phyloP scores from a whole-genome alignment of 2,888 invertebrate genomes.

The Hypomecis punctinalis region DNA sequence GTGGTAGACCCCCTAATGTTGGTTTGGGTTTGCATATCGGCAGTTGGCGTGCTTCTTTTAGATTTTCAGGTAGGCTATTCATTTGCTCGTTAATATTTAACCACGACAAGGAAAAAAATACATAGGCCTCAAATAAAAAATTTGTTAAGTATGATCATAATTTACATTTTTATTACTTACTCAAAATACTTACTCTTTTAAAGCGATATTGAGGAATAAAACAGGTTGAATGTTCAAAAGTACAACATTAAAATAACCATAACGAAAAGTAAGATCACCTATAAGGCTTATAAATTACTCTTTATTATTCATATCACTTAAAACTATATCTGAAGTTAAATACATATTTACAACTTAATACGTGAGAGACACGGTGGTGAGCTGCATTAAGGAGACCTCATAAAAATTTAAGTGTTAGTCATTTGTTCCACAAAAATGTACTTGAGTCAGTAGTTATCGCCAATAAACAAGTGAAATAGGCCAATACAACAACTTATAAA shows the following conservation, averaged over 20 bases:
- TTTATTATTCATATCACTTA: constrained; percentile 37
- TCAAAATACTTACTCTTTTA: too few relatives aligned
- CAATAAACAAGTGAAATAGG: constrained; percentile 51
- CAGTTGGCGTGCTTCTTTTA: constrained; percentile 34
- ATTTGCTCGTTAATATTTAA: neutral
- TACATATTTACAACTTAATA: constrained; percentile 38
- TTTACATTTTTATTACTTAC: too few relatives aligned
- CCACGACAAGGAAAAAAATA: neutral
- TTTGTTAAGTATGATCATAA: neutral
- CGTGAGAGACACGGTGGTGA: constrained; percentile 38
- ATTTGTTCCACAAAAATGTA: constrained; percentile 45
- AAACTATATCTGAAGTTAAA: constrained; percentile 32
- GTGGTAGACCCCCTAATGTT: too few relatives aligned
- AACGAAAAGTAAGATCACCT: constrained; percentile 12
- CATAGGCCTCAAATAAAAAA: neutral
- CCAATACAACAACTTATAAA: constrained; percentile 60
- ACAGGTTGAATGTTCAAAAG: neutral
- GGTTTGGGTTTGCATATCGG: constrained; percentile 38
- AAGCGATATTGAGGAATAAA: neutral
- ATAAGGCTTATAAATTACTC: constrained; percentile 9
- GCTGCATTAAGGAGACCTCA: constrained; percentile 37
- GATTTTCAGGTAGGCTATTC: constrained; percentile 34
- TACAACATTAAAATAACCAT: constrained; percentile 12
- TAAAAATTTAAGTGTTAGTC: constrained; percentile 43
- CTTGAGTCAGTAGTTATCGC: constrained; percentile 44